Conservation (phyloP, 2,888 invertebrate genomes). For the Lasioglossum leucozonium region DNA sequence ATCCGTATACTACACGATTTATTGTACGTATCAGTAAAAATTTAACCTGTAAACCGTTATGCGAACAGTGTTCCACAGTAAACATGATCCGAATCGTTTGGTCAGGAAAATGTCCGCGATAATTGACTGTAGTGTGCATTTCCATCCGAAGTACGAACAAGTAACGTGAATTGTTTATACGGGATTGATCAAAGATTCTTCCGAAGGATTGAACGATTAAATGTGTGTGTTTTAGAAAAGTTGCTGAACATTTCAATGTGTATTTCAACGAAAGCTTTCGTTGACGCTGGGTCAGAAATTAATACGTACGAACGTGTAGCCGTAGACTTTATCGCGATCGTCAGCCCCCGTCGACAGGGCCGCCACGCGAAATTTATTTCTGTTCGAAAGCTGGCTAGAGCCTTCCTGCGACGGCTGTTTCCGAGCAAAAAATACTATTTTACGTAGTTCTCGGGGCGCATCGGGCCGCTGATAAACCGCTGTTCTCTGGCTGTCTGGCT, state of each 20-base stretch:
- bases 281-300: not conserved
- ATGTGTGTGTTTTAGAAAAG: too few species aligned
- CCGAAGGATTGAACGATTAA: not conserved
- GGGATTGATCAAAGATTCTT: not conserved
- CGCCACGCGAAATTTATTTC: constrained; percentile 22
- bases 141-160: not conserved
- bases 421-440: constrained; percentile 26
- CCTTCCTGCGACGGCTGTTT: constrained; percentile 3
- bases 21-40: not conserved
- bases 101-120: not conserved
- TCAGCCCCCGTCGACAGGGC: constrained; percentile 2
- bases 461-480: constrained; percentile 37
- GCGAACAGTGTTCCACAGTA: not conserved
- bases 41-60: not conserved
- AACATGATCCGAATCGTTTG: not conserved
- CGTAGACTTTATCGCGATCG: not conserved
- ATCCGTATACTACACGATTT: not conserved
- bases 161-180: too few species aligned
- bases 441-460: constrained; percentile 10
- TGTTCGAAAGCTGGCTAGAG: not conserved
- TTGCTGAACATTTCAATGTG: too few species aligned
- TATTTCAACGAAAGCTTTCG: not conserved
- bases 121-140: not conserved
- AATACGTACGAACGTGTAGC: not conserved
- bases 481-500: constrained; percentile 43